phyloP scores from a whole-genome alignment of 2,888 invertebrate genomes.

The Calameuta filiformis region DNA sequence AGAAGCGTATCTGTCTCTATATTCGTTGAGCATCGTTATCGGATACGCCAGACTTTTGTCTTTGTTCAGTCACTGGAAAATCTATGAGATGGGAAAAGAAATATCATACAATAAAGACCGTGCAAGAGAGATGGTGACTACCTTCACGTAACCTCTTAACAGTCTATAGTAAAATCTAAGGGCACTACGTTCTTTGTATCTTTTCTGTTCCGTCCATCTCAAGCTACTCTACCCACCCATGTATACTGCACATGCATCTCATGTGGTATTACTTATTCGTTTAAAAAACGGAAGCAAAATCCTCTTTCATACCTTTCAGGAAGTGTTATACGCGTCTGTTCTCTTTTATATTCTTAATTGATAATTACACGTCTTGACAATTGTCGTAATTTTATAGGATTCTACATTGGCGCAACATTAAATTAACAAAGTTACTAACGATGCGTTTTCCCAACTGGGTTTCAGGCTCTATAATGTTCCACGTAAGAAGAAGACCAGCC shows the following conservation, averaged over 20 bases:
- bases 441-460: background rate
- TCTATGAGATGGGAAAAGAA: conserved; percentile 4
- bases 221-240: background rate
- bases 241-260: background rate
- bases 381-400: background rate
- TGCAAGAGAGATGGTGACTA: background rate
- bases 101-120: background rate
- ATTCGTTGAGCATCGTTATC: background rate
- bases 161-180: background rate
- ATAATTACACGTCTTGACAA: background rate
- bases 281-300: background rate
- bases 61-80: conserved; percentile 28
- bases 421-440: background rate
- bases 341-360: background rate
- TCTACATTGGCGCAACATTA: background rate
- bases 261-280: background rate
- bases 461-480: conserved; percentile 96
- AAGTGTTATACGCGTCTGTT: background rate
- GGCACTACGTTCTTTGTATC: background rate
- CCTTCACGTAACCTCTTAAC: background rate
- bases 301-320: background rate
- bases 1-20: background rate
- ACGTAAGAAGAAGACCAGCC: conserved; percentile 91
- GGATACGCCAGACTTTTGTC: conserved; percentile 15
- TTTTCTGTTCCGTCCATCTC: background rate